These are phyloP conservation scores for Danio choprae DNA, from an alignment of 2,797 vertebrate species.

Conservation along the genomic window DNA sequence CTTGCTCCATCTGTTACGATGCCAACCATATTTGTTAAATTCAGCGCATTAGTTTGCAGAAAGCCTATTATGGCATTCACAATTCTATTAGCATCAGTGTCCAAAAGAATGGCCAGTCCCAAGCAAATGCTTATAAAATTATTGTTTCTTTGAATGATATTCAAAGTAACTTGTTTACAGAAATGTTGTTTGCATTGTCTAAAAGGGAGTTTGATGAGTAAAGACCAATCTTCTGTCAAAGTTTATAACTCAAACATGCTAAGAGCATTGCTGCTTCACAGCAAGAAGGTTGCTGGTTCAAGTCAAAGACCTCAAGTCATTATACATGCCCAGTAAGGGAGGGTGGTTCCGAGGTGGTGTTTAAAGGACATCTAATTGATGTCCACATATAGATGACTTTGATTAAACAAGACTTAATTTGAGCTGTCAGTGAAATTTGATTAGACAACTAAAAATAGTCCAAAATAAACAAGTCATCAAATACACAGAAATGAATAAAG, in stretches of 20 bases:
- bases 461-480: too few species aligned
- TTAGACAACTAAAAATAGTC: too few species aligned
- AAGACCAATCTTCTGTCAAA: conserved; percentile 13
- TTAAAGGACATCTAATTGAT: too few species aligned
- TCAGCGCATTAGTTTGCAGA: background rate
- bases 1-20: conserved; percentile 27
- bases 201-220: conserved; percentile 21
- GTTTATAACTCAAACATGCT: conserved; percentile 15
- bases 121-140: background rate
- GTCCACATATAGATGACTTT: too few species aligned
- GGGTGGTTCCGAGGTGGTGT: too few species aligned
- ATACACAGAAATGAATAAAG: too few species aligned
- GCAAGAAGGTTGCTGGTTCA: too few species aligned
- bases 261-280: too few species aligned
- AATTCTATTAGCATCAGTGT: background rate
- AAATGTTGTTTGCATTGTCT: background rate
- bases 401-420: too few species aligned
- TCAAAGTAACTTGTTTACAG: conserved; percentile 9
- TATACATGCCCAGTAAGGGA: too few species aligned
- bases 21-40: conserved; percentile 44
- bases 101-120: conserved; percentile 1
- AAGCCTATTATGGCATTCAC: background rate
- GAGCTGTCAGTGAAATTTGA: too few species aligned
- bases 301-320: too few species aligned
- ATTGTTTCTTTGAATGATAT: background rate